Evolutionary conservation across 2,113 vertebrate genomes (phyloP).

Genomic region (Xiphophorus hellerii): DNA sequence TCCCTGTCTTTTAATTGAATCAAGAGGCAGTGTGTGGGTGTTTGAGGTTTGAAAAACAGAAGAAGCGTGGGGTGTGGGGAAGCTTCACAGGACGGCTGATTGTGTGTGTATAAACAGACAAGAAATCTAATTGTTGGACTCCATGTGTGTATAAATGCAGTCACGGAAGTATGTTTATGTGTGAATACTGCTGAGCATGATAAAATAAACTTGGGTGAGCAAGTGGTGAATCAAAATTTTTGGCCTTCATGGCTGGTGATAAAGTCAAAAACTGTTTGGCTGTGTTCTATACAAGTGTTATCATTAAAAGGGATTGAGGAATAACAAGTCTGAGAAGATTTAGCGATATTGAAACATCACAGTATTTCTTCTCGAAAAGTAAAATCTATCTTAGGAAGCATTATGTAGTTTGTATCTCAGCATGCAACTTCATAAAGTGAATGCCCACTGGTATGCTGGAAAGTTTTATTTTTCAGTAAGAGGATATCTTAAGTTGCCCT

Average conservation of each 20-base stretch:
- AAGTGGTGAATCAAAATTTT: constrained; percentile 33
- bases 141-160: constrained; percentile 31
- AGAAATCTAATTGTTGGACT: constrained; percentile 46
- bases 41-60: constrained; percentile 58
- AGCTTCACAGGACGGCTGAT: background rate
- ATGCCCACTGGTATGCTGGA: too few relatives aligned
- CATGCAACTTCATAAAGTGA: too few relatives aligned
- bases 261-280: constrained; percentile 9
- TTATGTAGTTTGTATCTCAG: too few relatives aligned
- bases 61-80: constrained; percentile 13
- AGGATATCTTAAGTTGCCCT: too few relatives aligned
- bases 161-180: constrained; percentile 13
- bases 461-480: too few relatives aligned
- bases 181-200: background rate
- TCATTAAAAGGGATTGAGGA: constrained; percentile 1
- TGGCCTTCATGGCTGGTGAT: background rate
- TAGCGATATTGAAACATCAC: too few relatives aligned
- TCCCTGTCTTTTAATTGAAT: constrained; percentile 63
- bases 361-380: too few relatives aligned
- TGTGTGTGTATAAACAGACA: constrained; percentile 12
- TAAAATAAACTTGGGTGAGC: constrained; percentile 25
- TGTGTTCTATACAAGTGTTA: background rate
- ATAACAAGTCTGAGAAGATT: too few relatives aligned
- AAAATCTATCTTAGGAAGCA: too few relatives aligned
- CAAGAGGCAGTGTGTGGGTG: constrained; percentile 57